Evolutionary conservation across 2,113 vertebrate genomes (phyloP).

Genomic region (Chloebia gouldiae): DNA sequence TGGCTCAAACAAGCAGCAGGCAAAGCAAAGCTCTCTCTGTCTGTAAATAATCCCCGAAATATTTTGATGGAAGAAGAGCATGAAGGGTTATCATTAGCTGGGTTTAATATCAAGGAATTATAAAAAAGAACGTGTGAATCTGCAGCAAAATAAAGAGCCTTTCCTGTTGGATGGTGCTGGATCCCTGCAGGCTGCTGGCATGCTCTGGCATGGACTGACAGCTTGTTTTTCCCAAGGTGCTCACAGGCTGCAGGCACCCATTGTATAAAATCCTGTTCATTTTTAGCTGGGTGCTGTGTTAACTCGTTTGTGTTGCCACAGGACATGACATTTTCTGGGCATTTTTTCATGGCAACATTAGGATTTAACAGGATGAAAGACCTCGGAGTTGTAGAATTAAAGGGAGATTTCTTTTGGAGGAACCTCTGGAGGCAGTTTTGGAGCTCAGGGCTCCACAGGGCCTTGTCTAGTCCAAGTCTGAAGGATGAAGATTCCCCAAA

Average conservation of each 20-base stretch:
- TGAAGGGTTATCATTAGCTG: slow-evolving; percentile 16
- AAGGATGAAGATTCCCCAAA: background rate
- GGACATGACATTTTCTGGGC: background rate
- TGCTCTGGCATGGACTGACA: background rate
- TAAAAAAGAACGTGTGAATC: background rate
- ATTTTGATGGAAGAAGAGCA: background rate
- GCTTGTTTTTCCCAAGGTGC: background rate
- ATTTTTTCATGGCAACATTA: background rate
- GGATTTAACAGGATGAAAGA: background rate
- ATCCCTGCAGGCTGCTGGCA: background rate
- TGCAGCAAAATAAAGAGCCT: background rate
- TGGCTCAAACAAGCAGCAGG: background rate
- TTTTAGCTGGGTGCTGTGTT: background rate
- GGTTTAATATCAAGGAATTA: slow-evolving; percentile 6
- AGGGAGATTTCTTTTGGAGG: background rate
- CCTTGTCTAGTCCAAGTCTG: background rate
- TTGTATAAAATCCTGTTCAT: background rate
- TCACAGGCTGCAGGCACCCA: background rate
- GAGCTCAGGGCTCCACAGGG: background rate
- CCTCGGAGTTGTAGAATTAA: fast-evolving
- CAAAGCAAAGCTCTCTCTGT: background rate
- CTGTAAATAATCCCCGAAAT: slow-evolving; percentile 11
- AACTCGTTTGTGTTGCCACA: background rate
- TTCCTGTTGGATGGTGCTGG: background rate
- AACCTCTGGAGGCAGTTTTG: background rate